Conservation (phyloP, 2,888 invertebrate species). For the Linnaemya tessellans region DNA sequence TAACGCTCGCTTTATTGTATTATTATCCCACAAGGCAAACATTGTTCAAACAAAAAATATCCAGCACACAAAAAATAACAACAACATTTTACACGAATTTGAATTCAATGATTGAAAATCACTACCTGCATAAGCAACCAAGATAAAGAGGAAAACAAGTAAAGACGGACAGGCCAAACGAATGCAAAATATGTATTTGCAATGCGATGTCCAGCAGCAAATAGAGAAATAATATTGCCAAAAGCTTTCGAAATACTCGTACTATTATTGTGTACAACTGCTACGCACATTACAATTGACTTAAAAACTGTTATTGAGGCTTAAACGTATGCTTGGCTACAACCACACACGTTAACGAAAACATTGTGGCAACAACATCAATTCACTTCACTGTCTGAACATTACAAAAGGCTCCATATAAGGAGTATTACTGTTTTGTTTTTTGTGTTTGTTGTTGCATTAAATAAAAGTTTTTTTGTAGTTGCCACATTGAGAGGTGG, state of each 20-base stretch:
- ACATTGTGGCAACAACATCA: slow-evolving; percentile 33
- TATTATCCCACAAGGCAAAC: slow-evolving; percentile 63
- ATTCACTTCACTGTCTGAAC: slow-evolving; percentile 28
- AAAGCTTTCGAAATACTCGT: slow-evolving; percentile 37
- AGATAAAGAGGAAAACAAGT: slow-evolving; percentile 23
- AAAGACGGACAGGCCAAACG: slow-evolving; percentile 29
- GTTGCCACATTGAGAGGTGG: slow-evolving; percentile 36
- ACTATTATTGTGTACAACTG: slow-evolving; percentile 31
- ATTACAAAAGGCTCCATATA: slow-evolving; percentile 55
- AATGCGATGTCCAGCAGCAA: slow-evolving; percentile 26
- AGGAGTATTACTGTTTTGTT: slow-evolving; percentile 45
- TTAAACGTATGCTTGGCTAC: slow-evolving; percentile 44
- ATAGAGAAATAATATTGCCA: slow-evolving; percentile 41
- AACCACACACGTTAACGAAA: neutral
- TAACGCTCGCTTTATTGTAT: neutral
- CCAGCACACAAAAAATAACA: slow-evolving; percentile 38
- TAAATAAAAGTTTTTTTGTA: neutral
- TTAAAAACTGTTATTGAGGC: slow-evolving; percentile 70
- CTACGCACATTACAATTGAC: slow-evolving; percentile 68
- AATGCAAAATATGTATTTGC: slow-evolving; percentile 50
- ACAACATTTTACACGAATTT: slow-evolving; percentile 56
- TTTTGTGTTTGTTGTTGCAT: slow-evolving; percentile 44
- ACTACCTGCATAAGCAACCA: slow-evolving; percentile 61
- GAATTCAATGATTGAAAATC: slow-evolving; percentile 67
- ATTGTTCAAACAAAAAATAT: slow-evolving; percentile 25